Percentiles rank a stretch among this genome's conserved stretches.
Conservation (phyloP, 2,797 vertebrate genomes). For the Loris lydekkerianus region DNA sequence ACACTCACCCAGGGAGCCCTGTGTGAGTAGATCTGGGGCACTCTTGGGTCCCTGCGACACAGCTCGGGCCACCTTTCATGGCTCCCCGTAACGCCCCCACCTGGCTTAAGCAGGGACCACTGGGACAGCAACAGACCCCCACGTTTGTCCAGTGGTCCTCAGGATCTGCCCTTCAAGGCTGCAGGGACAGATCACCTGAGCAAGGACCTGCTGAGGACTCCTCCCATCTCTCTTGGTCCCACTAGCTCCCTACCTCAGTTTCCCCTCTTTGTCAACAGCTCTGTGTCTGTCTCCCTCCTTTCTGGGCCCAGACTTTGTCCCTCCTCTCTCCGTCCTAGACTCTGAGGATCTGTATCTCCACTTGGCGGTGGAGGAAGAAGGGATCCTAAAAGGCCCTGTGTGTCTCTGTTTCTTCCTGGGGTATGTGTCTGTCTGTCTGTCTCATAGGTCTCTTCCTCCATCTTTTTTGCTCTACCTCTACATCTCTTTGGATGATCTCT, state of each 20-base stretch:
- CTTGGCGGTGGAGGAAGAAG: not conserved
- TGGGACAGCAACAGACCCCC: not conserved
- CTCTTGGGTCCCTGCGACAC: not conserved
- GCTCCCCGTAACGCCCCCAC: not conserved
- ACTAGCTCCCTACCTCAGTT: not conserved
- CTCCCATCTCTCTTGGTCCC: not conserved
- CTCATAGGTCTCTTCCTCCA: not conserved
- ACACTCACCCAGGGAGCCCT: rapidly evolving
- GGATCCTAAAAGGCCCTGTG: too few species aligned
- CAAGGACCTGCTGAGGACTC: not conserved
- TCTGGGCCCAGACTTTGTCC: not conserved
- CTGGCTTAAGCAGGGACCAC: not conserved
- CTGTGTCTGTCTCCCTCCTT: not conserved
- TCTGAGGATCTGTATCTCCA: not conserved
- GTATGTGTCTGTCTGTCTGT: not conserved
- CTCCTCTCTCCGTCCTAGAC: too few species aligned
- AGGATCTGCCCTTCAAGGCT: not conserved
- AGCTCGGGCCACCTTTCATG: not conserved
- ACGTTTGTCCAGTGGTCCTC: not conserved
- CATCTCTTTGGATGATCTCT: not conserved
- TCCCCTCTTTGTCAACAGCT: not conserved
- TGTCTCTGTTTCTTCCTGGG: not conserved
- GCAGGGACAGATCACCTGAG: rapidly evolving
- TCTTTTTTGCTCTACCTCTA: not conserved
- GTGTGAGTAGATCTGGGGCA: not conserved